These are phyloP conservation scores for Augochlorella aurata DNA, from an alignment of 2,888 invertebrate species.

Conservation along the genomic window DNA sequence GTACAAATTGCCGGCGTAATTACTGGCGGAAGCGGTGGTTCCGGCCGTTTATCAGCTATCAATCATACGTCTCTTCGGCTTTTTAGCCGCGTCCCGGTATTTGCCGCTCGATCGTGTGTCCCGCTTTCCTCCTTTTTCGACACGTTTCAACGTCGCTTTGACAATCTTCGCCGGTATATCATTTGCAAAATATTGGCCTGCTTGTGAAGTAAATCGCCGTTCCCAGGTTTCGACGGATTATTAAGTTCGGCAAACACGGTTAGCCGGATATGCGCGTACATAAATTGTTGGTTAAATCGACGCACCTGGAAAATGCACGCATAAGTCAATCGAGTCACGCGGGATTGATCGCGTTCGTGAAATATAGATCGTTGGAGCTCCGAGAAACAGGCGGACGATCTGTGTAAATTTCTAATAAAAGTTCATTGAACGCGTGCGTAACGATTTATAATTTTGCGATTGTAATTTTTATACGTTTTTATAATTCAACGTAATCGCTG, in stretches of 20 bases:
- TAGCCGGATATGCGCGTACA: not conserved
- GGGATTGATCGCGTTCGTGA: too few species aligned
- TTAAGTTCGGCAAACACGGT: not conserved
- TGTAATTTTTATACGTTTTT: too few species aligned
- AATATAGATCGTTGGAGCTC: too few species aligned
- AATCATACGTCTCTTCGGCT: constrained; percentile 10
- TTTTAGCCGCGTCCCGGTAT: not conserved
- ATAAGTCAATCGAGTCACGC: not conserved
- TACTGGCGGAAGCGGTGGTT: constrained; percentile 19
- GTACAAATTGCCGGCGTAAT: constrained; percentile 33
- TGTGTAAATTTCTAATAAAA: too few species aligned
- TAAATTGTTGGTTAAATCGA: not conserved
- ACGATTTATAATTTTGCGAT: too few species aligned
- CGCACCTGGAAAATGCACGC: not conserved
- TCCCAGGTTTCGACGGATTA: not conserved
- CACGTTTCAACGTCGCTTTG: not conserved
- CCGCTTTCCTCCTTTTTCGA: not conserved
- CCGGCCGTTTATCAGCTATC: constrained; percentile 1
- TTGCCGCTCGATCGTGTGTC: not conserved
- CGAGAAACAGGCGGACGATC: too few species aligned
- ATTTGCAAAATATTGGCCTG: not conserved
- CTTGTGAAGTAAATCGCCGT: not conserved
- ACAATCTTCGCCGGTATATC: not conserved
- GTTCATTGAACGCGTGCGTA: too few species aligned
- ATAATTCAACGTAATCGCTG: too few species aligned